Percentiles rank a stretch among this genome's conserved stretches.
Evolutionary conservation across 2,888 invertebrate species (phyloP).

Genomic region (Plagodis pulveraria): DNA sequence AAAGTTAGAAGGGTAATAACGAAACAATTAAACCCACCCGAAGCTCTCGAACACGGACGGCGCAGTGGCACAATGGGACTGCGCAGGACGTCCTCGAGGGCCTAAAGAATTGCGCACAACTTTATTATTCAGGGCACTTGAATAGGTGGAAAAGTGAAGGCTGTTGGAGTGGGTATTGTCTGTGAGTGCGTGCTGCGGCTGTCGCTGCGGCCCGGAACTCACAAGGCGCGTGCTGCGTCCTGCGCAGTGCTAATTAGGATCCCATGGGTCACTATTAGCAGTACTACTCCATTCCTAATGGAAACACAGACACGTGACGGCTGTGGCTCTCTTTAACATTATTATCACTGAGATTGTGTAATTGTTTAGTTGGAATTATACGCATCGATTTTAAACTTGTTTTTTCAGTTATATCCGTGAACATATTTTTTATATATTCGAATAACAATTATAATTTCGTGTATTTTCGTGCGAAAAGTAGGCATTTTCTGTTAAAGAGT

Average conservation of each 20-base stretch:
- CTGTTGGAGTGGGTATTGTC: constrained; percentile 61
- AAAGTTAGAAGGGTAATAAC: constrained; percentile 57
- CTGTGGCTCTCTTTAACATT: neutral
- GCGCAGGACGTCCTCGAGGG: constrained; percentile 51
- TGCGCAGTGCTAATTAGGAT: constrained; percentile 57
- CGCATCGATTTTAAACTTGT: too few species aligned
- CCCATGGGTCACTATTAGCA: constrained; percentile 42
- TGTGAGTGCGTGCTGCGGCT: constrained; percentile 60
- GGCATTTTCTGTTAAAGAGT: too few species aligned
- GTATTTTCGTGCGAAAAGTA: too few species aligned
- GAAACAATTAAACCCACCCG: constrained; percentile 59
- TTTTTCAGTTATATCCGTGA: too few species aligned
- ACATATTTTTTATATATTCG: too few species aligned
- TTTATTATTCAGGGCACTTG: constrained; percentile 65
- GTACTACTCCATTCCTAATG: too few species aligned
- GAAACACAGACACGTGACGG: neutral
- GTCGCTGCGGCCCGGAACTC: constrained; percentile 48
- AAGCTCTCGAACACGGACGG: constrained; percentile 58
- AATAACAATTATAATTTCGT: too few species aligned
- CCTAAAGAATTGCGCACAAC: constrained; percentile 58
- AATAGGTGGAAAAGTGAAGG: constrained; percentile 62
- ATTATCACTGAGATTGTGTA: neutral
- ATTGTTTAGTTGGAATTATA: too few species aligned
- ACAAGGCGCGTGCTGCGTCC: constrained; percentile 43
- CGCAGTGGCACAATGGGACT: constrained; percentile 58